These are phyloP conservation scores for Dicycla oo DNA, from an alignment of 2,888 invertebrate species.

Conservation along the genomic window DNA sequence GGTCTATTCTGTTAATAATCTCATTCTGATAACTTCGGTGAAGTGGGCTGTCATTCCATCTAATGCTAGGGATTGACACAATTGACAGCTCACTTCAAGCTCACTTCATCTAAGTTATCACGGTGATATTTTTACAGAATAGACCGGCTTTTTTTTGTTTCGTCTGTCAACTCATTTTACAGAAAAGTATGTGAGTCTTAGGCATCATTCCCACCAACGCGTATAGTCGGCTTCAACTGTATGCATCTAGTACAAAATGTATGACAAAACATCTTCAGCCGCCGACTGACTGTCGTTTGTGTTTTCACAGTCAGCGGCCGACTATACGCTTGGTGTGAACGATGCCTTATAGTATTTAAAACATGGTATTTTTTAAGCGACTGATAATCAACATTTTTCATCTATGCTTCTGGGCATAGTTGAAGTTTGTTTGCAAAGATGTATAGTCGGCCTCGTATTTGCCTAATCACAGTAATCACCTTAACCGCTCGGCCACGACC, in stretches of 20 bases:
- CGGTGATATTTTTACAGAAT: not conserved
- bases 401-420: not conserved
- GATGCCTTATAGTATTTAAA: not conserved
- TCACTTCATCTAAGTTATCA: too few species aligned
- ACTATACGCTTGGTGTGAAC: too few species aligned
- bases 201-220: too few species aligned
- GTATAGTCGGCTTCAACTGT: too few species aligned
- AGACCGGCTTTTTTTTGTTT: too few species aligned
- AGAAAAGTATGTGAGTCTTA: not conserved
- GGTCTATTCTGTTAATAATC: too few species aligned
- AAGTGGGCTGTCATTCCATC: not conserved
- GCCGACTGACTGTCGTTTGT: too few species aligned
- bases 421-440: not conserved
- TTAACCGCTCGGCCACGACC: too few species aligned
- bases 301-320: too few species aligned
- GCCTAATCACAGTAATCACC: not conserved
- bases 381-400: not conserved
- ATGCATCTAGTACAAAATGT: too few species aligned
- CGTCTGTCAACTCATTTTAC: not conserved
- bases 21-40: not conserved
- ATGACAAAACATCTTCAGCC: too few species aligned
- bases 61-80: not conserved
- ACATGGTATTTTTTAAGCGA: constrained; percentile 15
- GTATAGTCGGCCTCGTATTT: not conserved
- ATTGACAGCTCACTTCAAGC: not conserved